Percentiles rank a stretch among this genome's conserved stretches.
Evolutionary conservation across 2,888 invertebrate genomes (phyloP).

Genomic region (Zygogramma bicolorata): DNA sequence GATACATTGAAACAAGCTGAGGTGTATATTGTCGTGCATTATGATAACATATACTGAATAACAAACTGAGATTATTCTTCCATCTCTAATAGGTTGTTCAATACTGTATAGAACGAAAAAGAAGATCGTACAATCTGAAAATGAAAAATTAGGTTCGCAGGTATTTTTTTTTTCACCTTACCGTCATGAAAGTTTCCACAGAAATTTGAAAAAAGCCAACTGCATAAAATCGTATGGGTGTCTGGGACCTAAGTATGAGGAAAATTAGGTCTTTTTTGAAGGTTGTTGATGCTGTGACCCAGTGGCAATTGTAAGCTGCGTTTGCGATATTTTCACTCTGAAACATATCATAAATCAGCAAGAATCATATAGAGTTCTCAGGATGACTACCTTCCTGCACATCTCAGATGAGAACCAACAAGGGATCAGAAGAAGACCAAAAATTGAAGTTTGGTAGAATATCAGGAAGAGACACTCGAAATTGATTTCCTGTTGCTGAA

Average conservation of each 20-base stretch:
- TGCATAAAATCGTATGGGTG: conserved; percentile 35
- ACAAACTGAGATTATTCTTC: neutral
- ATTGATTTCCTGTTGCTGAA: conserved; percentile 36
- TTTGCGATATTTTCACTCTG: conserved; percentile 41
- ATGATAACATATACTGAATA: too few species aligned
- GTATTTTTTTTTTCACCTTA: neutral
- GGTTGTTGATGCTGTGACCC: conserved; percentile 23
- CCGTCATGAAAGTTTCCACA: conserved; percentile 39
- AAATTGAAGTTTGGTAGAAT: conserved; percentile 32
- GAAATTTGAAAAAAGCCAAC: conserved; percentile 40
- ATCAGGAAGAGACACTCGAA: conserved; percentile 41
- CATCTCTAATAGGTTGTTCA: conserved; percentile 22
- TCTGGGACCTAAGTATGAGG: conserved; percentile 35
- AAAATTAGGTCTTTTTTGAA: conserved; percentile 38
- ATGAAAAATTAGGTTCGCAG: neutral
- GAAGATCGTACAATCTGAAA: conserved; percentile 36
- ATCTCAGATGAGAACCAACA: conserved; percentile 49
- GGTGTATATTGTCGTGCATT: too few species aligned
- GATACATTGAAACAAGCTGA: too few species aligned
- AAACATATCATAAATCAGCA: too few species aligned
- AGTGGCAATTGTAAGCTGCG: conserved; percentile 35
- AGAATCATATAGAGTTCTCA: too few species aligned
- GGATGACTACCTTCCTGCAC: conserved; percentile 38
- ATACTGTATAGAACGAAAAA: conserved; percentile 39
- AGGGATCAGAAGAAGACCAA: conserved; percentile 37